Evolutionary conservation across 2,888 invertebrate genomes (phyloP), one percentile per base, ranked within the genome.

Genomic region (Yponomeuta sedellus): DNA sequence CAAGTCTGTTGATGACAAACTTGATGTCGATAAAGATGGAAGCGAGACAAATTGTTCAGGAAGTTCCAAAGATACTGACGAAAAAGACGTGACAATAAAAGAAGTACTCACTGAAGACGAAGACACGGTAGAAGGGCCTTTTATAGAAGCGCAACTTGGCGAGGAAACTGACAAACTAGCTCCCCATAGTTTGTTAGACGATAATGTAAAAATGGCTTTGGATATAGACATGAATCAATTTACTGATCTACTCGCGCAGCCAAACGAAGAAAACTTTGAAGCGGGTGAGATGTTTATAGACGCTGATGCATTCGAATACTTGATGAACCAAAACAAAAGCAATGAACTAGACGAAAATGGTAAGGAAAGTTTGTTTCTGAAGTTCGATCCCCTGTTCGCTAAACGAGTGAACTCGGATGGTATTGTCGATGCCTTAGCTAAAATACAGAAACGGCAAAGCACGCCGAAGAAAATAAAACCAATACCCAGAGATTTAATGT

Each of bases 311-410:
- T 91, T 83, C 68, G 88, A 91, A 69, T 90, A 87, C 68, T 77
- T 91, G 10, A 71, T 91, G 25, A 91, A 89, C 72, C 84, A 91
- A 71, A 90, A 90, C 70, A 78, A 83, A 70, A 75, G 74, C 61
- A 85, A 83, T 72, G 75, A 82, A 10, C 83, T 88, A 40, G 72
- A 77, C 3, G 87, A 91, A 57, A 88, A 85, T 70, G 91, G 90
- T 4, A 91, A 89, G 79, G 91, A 91, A 75, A 91, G 91, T 69
- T 75, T 91, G 62, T 91, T 91, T 69, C 73, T 91, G 6, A 91
- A 91, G 71, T 91, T 91, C 68, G 91, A 91, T 74, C 91, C 91
- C 19, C 75, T 91, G 59, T 91, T 88, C 72, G 84, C 90, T 8
- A 85, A 84, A 70, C 79, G 83, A 72, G 76, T 86, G 66, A 86